A percentile compares a stretch with the other conserved stretches of the same genome.
Conservation (phyloP, 2,797 vertebrate species). For the Nannoperca obscura region DNA sequence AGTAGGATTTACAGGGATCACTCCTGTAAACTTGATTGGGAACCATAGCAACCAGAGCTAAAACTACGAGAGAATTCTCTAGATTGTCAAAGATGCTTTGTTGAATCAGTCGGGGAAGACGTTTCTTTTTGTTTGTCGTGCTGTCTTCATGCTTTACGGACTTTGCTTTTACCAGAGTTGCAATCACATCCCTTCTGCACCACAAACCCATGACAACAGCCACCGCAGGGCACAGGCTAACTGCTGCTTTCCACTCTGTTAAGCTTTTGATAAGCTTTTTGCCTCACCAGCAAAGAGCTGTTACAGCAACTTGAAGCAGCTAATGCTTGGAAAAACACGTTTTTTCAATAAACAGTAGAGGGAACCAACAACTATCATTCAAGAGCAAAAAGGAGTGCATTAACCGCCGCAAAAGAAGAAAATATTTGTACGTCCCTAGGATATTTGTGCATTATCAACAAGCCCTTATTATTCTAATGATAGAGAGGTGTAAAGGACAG, state of each 20-base stretch:
- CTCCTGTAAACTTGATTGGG: constrained; percentile 15
- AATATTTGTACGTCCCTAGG: constrained; percentile 7
- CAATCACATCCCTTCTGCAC: constrained; percentile 36
- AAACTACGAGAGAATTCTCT: constrained; percentile 8
- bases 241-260: constrained; percentile 19
- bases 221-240: constrained; percentile 33
- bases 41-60: constrained; percentile 8
- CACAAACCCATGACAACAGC: constrained; percentile 47
- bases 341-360: constrained; percentile 35
- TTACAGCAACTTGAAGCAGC: constrained; percentile 4
- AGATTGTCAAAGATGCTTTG: constrained; percentile 7
- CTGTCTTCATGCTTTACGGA: constrained; percentile 21
- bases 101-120: constrained; percentile 2
- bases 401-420: neutral
- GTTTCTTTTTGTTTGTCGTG: neutral
- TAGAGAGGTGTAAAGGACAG: neutral
- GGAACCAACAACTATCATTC: neutral
- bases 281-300: constrained; percentile 1
- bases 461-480: neutral
- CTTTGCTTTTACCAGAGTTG: constrained; percentile 23
- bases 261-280: constrained; percentile 32
- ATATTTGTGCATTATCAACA: constrained; percentile 1
- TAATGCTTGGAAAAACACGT: constrained; percentile 54
- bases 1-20: constrained; percentile 18
- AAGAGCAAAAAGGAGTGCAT: neutral